Percentiles rank a stretch among this genome's conserved stretches.
These are phyloP conservation scores for Patiria pectinifera DNA, from an alignment of 53 echinoderm and acorn worm species.

Conservation along the genomic window DNA sequence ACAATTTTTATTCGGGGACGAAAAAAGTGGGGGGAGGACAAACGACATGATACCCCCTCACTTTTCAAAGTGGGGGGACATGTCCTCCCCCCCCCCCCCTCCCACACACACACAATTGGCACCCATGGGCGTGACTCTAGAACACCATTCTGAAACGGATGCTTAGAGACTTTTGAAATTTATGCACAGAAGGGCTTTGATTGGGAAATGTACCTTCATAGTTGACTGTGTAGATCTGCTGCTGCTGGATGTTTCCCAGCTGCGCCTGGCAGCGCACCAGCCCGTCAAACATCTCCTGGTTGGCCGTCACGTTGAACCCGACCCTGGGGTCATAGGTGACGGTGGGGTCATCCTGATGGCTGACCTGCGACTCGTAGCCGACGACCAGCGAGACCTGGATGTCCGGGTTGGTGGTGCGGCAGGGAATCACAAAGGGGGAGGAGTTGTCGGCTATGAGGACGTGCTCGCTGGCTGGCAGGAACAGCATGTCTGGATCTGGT, in stretches of 20 bases:
- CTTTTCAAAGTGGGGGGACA: too few relatives aligned
- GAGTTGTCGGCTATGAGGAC: slow-evolving; percentile 25
- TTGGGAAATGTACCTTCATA: slow-evolving; percentile 69
- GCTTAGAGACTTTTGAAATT: too few relatives aligned
- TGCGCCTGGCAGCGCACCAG: slow-evolving; percentile 65
- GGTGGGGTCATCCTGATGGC: slow-evolving; percentile 8
- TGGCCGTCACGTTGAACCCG: slow-evolving; percentile 71
- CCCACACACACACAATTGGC: too few relatives aligned
- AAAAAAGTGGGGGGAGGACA: too few relatives aligned
- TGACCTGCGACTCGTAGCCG: slow-evolving; percentile 34
- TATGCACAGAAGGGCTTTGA: too few relatives aligned
- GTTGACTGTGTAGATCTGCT: slow-evolving; percentile 44
- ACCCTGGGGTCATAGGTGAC: slow-evolving; percentile 62
- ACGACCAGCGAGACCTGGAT: slow-evolving; percentile 48
- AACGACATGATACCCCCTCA: too few relatives aligned
- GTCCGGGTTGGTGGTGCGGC: slow-evolving; percentile 54
- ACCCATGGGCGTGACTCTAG: too few relatives aligned
- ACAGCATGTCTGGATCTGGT: slow-evolving; percentile 54
- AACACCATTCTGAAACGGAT: too few relatives aligned
- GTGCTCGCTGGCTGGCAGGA: slow-evolving; percentile 27
- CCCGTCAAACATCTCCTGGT: slow-evolving; percentile 65
- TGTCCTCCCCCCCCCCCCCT: too few relatives aligned
- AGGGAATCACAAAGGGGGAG: slow-evolving; percentile 50
- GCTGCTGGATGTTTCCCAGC: slow-evolving; percentile 57
- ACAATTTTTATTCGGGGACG: too few relatives aligned